Base-by-base conservation (phyloP, 2,113 vertebrate species). In the Spea bombifrons region DNA sequence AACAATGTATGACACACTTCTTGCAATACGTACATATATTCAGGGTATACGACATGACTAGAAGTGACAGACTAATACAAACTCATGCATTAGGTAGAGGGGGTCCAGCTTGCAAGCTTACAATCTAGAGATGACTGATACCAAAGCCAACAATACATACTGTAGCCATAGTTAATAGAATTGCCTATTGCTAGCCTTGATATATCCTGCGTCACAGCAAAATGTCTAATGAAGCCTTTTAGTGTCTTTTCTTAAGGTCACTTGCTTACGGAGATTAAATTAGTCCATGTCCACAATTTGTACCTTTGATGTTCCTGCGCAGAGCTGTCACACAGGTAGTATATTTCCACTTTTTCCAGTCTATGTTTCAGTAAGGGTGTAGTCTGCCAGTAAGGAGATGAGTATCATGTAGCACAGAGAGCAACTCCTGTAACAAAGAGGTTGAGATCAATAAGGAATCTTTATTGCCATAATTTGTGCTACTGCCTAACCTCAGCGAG, bases 401-500 rank as follows among this genome's bases (percentile, higher is more conserved):
- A 70, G 66, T 77, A 66, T 55, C 75, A 77, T 66, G 45, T 17
- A 70, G 66, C 75, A 61, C 67, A 70, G 66, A 66, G 66, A 77
- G 66, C 75, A 55, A 77, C 75, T 77, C 68, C 53, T 61, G 66
- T 70, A 70, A 69, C 75, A 77, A 77, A 70, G 75, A 70, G 75
- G 53, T 63, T 57, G 53, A 77, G 70, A 77, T 77, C 75, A 77
- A 77, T 77, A 77, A 68, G 75, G 75, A 69, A 69, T 76, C 55
- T 70, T 77, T 77, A 77, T 77, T 77, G 75, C 75, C 55, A 70
- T 77, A 77, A 77, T 77, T 77, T 77, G 75, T 77, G 75, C 75
- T 77, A 17, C 75, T 77, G 75, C 75, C 69, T 77, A 77, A 77
- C 75, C 75, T 77, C 66, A 70, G 45, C 57, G 53, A 70, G 75